A percentile compares a stretch with the other conserved stretches of the same genome.
Conservation (phyloP, 2,113 vertebrate genomes). For the Odocoileus hemionus region DNA sequence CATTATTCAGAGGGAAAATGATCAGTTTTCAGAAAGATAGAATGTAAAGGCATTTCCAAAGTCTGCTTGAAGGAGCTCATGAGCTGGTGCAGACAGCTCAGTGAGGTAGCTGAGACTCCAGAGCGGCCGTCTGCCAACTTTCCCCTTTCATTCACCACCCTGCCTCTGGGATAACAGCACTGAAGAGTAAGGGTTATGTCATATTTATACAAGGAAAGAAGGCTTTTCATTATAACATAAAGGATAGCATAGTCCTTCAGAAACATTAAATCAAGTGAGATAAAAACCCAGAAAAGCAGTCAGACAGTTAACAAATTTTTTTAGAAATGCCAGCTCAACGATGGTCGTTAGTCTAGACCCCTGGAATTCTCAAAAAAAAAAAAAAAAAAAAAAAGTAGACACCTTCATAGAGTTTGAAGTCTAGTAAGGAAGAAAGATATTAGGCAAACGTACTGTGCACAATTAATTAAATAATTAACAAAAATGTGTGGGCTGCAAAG, state of each 20-base stretch:
- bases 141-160: not conserved
- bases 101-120: not conserved
- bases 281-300: not conserved
- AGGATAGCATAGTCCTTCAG: not conserved
- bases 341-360: not conserved
- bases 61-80: not conserved
- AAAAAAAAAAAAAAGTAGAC: not conserved
- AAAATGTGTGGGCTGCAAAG: not conserved
- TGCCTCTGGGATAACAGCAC: not conserved
- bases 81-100: not conserved
- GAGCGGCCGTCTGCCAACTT: not conserved
- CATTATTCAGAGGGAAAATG: not conserved
- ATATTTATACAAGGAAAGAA: not conserved
- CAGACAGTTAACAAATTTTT: not conserved
- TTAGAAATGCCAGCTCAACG: not conserved
- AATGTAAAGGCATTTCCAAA: not conserved
- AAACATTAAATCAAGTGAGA: slow-evolving; percentile 3
- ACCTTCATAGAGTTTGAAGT: not conserved
- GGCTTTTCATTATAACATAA: not conserved
- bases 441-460: not conserved
- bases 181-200: not conserved
- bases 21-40: not conserved
- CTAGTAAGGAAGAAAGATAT: not conserved
- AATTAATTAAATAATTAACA: not conserved
- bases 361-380: not conserved